Evolutionary conservation across 2,888 invertebrate species (phyloP), one percentile per base, ranked within the genome.

Genomic region (Hypomecis punctinalis): DNA sequence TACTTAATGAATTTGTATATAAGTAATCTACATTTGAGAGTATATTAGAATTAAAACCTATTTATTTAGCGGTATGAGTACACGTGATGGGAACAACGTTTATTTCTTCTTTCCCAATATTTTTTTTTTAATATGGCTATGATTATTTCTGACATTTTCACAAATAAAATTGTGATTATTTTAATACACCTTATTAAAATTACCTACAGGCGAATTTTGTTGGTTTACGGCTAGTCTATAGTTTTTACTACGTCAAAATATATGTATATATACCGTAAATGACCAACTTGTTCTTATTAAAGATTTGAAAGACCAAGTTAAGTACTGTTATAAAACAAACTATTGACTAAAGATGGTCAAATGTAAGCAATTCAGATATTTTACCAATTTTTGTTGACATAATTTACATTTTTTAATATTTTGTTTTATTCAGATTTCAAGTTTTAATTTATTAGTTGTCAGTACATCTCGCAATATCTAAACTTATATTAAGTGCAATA

Each of bases 31-130:
- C 83, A 82, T 82, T 83, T 82, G 83, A 84, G 77, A 84, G 77
- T 78, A 79, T 88, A 85, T 82, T 84, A 85, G 61, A 55, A 46
- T 37, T 47, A 46, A 56, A 47, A 54, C n/a, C 81, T 81, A 82
- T 84, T 78, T 76, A 78, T 77, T 78, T 81, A 84, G 86, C 73
- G 81, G 78, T 88, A 88, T 78, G 76, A 76, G 79, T 82, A 87
- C 79, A 82, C 82, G 83, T 79, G 82, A 88, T 84, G 92, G 92
- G 92, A 93, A 84, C 92, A 93, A 92, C 86, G 6, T 86, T 85
- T 82, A 83, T 74, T 75, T 79, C 80, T 81, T 77, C 67, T 62
- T 60, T 39, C 13, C 9, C 4, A 0, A n/a, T 13, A 9, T 42
- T 36, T 13, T 10, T 33, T 39, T 33, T 13, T 4, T 6, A 0